These are phyloP conservation scores for Galagoides demidoff DNA, from an alignment of 2,797 vertebrate species.

Conservation along the genomic window DNA sequence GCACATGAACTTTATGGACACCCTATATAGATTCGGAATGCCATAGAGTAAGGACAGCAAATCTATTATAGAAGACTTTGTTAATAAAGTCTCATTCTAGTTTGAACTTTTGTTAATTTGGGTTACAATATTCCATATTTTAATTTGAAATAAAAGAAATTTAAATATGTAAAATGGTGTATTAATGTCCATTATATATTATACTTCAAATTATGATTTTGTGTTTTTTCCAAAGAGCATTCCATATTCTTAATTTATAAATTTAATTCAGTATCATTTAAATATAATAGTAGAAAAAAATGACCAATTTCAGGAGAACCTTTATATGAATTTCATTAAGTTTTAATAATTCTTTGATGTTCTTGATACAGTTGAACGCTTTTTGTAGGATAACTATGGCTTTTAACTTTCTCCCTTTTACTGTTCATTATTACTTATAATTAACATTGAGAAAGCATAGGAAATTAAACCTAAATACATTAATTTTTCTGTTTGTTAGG, in stretches of 20 bases:
- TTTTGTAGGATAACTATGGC: not conserved
- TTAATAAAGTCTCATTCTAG: not conserved
- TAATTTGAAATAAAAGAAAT: slow-evolving; percentile 27
- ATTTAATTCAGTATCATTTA: not conserved
- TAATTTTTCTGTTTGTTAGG: slow-evolving; percentile 16
- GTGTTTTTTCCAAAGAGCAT: not conserved
- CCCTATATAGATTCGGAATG: not conserved
- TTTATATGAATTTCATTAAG: not conserved
- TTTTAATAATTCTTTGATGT: not conserved
- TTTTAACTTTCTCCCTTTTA: not conserved
- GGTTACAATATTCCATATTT: not conserved
- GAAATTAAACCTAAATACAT: not conserved
- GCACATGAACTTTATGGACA: too few species aligned
- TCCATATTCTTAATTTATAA: slow-evolving; percentile 20
- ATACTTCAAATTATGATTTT: not conserved
- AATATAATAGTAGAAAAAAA: slow-evolving; percentile 20
- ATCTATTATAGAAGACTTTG: not conserved
- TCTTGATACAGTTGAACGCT: not conserved
- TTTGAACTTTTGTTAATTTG: slow-evolving; percentile 16
- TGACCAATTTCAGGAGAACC: not conserved
- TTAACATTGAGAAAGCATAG: not conserved
- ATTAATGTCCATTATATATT: not conserved
- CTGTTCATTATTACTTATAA: not conserved
- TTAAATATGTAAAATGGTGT: not conserved
- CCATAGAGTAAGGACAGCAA: not conserved